Evolutionary conservation across 2,888 invertebrate species (phyloP).

Genomic region (Nyleta sp.): DNA sequence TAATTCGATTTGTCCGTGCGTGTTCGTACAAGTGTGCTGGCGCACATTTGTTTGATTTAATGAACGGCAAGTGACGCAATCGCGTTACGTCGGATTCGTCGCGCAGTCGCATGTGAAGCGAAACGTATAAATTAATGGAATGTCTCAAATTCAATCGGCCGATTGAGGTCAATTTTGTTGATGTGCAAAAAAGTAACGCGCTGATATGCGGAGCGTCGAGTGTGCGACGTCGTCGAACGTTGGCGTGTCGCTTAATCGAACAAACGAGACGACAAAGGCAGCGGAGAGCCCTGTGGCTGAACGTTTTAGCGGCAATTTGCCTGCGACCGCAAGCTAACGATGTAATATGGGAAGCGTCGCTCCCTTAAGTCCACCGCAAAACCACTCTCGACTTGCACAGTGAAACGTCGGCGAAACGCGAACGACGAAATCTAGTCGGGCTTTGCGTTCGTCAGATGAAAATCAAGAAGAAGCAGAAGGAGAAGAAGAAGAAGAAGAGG

Average conservation of each 20-base stretch:
- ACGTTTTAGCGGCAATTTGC: conserved; percentile 79
- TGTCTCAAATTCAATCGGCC: conserved; percentile 30
- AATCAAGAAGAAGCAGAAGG: no score
- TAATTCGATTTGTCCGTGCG: no score
- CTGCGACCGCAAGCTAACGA: conserved; percentile 78
- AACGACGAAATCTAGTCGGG: background rate
- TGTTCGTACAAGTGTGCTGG: conserved; percentile 8
- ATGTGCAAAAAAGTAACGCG: conserved; percentile 4
- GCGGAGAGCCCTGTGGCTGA: conserved; percentile 72
- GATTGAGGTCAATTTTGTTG: conserved; percentile 27
- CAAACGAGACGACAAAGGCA: conserved; percentile 61
- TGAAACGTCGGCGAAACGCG: conserved; percentile 7
- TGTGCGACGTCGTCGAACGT: conserved; percentile 27
- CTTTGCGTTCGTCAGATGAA: background rate
- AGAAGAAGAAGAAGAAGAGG: no score
- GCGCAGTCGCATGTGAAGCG: conserved; percentile 17
- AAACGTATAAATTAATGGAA: conserved; percentile 38
- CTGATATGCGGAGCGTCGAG: conserved; percentile 25
- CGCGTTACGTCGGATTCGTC: conserved; percentile 15
- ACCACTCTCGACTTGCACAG: conserved; percentile 57
- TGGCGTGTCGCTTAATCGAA: conserved; percentile 58
- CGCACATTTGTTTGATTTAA: conserved; percentile 3
- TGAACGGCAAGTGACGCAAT: conserved; percentile 23
- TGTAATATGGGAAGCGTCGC: conserved; percentile 76
- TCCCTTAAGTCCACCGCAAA: conserved; percentile 63